phyloP scores from a whole-genome alignment of 2,797 vertebrate species.

The Chromobotia macracanthus region DNA sequence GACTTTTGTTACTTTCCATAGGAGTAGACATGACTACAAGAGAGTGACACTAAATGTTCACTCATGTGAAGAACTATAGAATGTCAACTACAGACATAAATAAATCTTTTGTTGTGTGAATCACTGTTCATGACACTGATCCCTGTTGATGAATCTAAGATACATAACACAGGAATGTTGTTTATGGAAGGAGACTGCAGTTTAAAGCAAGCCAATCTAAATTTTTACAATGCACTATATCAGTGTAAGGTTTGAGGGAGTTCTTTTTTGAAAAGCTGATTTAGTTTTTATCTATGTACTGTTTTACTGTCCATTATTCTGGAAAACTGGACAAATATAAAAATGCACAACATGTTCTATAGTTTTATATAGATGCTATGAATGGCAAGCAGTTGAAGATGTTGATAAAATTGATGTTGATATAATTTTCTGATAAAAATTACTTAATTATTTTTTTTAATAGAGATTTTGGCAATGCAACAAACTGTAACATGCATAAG shows the following conservation, averaged over 20 bases:
- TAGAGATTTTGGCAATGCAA: not conserved
- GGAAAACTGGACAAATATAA: no score
- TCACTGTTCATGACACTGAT: not conserved
- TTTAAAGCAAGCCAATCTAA: not conserved
- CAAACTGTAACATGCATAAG: not conserved
- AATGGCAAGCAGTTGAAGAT: not conserved
- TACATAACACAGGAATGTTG: not conserved
- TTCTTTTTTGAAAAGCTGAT: no score
- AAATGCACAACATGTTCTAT: not conserved
- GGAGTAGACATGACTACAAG: no score
- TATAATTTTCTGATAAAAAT: no score
- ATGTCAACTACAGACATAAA: no score
- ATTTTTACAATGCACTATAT: not conserved
- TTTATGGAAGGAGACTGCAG: not conserved
- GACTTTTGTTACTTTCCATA: no score
- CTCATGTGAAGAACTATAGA: no score
- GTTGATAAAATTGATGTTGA: no score
- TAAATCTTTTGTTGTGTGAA: not conserved
- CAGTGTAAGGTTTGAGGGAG: not conserved
- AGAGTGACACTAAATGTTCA: no score
- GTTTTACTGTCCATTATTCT: no score
- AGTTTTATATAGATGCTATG: not conserved
- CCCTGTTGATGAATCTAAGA: not conserved
- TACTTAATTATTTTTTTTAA: no score
- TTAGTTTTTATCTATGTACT: no score